Percentiles rank a stretch among this genome's conserved stretches.
These are phyloP conservation scores for Oncopeltus fasciatus DNA, from an alignment of 1,140 invertebrate species.

Conservation along the genomic window DNA sequence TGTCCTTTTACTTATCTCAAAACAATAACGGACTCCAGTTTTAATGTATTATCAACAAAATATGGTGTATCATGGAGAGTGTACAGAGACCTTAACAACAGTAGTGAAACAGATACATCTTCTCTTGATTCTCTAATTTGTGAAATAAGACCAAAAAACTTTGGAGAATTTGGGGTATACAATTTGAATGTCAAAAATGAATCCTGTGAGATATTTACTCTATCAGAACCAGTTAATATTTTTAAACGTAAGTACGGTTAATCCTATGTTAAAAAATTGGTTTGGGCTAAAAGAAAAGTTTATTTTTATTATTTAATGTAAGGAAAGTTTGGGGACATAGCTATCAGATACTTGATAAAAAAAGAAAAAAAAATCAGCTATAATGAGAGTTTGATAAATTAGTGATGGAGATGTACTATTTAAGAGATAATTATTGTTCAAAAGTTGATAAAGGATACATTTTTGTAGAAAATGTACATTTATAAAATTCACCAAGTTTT, in stretches of 20 bases:
- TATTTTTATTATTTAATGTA: no score
- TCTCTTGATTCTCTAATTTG: constrained; percentile 33
- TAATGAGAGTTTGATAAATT: no score
- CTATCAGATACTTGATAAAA: no score
- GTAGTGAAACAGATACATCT: background rate
- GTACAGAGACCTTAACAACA: constrained; percentile 7
- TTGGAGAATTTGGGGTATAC: constrained; percentile 63
- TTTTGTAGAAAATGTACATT: no score
- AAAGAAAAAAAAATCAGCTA: no score
- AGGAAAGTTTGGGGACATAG: no score
- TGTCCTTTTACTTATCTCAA: constrained; percentile 20
- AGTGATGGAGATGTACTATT: no score
- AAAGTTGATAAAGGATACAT: no score
- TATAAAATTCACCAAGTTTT: no score
- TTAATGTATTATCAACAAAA: constrained; percentile 21
- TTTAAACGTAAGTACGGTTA: constrained; percentile 57
- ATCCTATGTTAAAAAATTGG: no score
- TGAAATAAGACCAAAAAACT: constrained; percentile 36
- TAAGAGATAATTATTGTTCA: no score
- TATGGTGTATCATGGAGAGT: constrained; percentile 19
- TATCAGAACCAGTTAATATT: constrained; percentile 50
- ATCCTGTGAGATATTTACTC: constrained; percentile 38
- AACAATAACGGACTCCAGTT: constrained; percentile 8
- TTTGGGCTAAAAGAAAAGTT: no score
- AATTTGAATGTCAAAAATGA: constrained; percentile 32